These are phyloP conservation scores for Xestoiulus laeticollis DNA, from an alignment of 2,888 invertebrate species.

Conservation along the genomic window DNA sequence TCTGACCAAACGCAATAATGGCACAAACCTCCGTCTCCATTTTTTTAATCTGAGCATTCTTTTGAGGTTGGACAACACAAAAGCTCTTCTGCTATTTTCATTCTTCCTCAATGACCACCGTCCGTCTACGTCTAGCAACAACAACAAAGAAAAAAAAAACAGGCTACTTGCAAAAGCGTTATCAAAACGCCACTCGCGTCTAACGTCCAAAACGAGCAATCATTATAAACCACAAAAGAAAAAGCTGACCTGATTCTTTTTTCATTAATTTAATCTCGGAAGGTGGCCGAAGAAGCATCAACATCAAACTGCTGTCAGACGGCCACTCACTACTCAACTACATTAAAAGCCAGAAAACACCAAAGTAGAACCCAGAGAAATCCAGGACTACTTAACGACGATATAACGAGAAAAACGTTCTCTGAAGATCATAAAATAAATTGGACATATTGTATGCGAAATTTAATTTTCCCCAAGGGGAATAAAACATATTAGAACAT, in stretches of 20 bases:
- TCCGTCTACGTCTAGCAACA: neutral
- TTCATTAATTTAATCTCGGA: constrained; percentile 31
- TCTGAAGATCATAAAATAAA: too few species aligned
- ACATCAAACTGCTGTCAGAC: constrained; percentile 36
- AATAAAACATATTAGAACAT: too few species aligned
- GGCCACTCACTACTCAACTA: constrained; percentile 7
- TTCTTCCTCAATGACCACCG: neutral
- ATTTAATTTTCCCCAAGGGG: too few species aligned
- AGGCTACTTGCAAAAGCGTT: neutral
- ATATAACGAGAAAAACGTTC: neutral
- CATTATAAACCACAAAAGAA: constrained; percentile 40
- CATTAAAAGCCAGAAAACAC: neutral
- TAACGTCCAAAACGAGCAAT: constrained; percentile 31
- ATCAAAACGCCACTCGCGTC: constrained; percentile 37
- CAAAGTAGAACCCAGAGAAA: neutral
- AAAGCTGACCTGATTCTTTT: constrained; percentile 40
- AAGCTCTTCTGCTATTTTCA: constrained; percentile 32
- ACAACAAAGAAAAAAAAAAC: neutral
- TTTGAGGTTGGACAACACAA: constrained; percentile 10
- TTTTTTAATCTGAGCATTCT: constrained; percentile 34
- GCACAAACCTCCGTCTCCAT: neutral
- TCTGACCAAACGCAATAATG: neutral
- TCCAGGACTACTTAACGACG: neutral
- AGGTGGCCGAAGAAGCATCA: constrained; percentile 39
- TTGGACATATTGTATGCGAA: too few species aligned